Percentiles rank a stretch among this genome's conserved stretches.
Evolutionary conservation across 2,113 vertebrate species (phyloP).

Genomic region (Seriola quinqueradiata): DNA sequence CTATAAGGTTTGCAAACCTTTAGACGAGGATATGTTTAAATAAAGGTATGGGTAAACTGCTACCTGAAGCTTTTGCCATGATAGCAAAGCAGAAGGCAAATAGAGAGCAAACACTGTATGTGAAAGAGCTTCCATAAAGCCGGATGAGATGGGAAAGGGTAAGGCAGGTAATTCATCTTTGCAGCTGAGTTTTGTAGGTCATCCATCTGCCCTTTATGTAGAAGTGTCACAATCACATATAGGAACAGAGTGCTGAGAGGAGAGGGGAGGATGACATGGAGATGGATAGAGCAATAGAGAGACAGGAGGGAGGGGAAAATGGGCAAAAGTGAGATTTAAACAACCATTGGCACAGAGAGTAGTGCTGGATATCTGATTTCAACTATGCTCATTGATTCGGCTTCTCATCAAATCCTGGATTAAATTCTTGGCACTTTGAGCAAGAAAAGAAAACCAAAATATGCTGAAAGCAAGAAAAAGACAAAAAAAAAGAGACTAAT

Average conservation of each 20-base stretch:
- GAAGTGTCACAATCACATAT: constrained; percentile 48
- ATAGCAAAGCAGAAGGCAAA: constrained; percentile 29
- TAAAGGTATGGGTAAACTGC: background rate
- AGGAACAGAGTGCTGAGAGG: constrained; percentile 36
- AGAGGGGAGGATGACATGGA: constrained; percentile 32
- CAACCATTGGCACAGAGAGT: background rate
- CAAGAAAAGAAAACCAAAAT: background rate
- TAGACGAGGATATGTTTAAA: background rate
- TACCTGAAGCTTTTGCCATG: constrained; percentile 2
- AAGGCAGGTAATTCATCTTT: constrained; percentile 46
- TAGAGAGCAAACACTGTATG: background rate
- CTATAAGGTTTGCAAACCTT: background rate
- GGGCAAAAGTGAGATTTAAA: constrained; percentile 32
- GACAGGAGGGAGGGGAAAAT: constrained; percentile 23
- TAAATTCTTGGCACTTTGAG: too few relatives aligned
- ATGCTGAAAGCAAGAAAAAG: background rate
- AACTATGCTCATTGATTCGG: background rate
- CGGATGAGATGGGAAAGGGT: constrained; percentile 27
- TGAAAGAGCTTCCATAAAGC: constrained; percentile 35
- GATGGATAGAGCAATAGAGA: constrained; percentile 23
- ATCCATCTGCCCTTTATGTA: constrained; percentile 46
- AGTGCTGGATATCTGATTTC: background rate
- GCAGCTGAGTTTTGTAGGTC: constrained; percentile 38
- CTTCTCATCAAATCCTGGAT: background rate
- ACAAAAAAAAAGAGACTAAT: background rate